Base-by-base conservation (phyloP, 2,797 vertebrate species). In the Sebastes reedi region DNA sequence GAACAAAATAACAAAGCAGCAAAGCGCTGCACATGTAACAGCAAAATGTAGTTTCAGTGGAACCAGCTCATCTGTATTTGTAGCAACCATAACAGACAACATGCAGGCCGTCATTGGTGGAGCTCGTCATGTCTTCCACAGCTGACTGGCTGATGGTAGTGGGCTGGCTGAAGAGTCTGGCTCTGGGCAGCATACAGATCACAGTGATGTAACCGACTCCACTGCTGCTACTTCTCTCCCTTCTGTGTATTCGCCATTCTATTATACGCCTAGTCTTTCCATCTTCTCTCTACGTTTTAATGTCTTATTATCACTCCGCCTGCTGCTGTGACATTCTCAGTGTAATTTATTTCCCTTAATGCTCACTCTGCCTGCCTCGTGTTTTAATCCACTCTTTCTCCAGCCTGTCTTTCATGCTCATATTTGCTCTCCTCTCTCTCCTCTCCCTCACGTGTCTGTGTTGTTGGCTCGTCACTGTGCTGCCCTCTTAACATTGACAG, bases 171-270 rank as follows among this genome's bases (percentile, higher is more conserved):
- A 83, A 79, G 80, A 81, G 77, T 81, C 61, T 75, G 39, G 78
- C 88, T 92, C 75, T 82, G 87, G 85, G 90, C 88, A 83, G 83
- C 83, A 70, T 68, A 70, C 81, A 74, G 76, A 89, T 84, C 82
- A 50, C 79, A 69, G 82, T 91, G 92, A 94, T 90, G 88, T 92
- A 91, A 93, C 90, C 2, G 22, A 68, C 68, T 81, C 75, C 36
- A 22, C 27, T 64, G 69, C 77, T 76, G 68, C 67, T 54, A 12
- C 82, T 77, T 73, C 74, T 77, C 75, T 60, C 64, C n/a, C 58
- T 56, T 62, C 69, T 77, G 58, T 82, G 56, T 77, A 14, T 74
- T 77, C 27, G 3, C 58, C 75, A 20, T 27, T 55, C 42, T 61
- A 75, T 79, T 67, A 69, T 74, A 60, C 1, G 5, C 32, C 27